Evolutionary conservation across 1,140 invertebrate genomes (phyloP).

Genomic region (Dinoponera quadriceps): DNA sequence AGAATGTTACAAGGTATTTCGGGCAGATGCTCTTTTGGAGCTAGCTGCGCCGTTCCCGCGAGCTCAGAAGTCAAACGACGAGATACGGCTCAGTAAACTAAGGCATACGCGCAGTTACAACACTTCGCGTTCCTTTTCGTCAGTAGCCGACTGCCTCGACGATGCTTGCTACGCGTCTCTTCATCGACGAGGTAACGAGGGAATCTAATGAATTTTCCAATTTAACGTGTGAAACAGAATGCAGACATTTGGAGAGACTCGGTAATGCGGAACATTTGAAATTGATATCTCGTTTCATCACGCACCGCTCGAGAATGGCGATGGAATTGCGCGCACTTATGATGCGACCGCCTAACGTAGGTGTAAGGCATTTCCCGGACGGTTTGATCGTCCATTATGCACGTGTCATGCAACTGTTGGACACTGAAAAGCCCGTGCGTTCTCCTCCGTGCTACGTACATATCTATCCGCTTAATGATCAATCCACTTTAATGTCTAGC

Average conservation of each 20-base stretch:
- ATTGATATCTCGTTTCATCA: background rate
- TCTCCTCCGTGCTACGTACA: background rate
- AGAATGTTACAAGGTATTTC: slow-evolving; percentile 55
- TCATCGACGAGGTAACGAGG: no score
- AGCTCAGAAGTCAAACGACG: slow-evolving; percentile 45
- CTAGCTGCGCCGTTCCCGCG: slow-evolving; percentile 12
- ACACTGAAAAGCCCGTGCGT: slow-evolving; percentile 25
- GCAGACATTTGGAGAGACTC: background rate
- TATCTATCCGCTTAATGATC: slow-evolving; percentile 19
- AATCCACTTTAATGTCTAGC: slow-evolving; percentile 40
- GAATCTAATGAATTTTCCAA: background rate
- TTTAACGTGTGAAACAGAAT: background rate
- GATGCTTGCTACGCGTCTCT: background rate
- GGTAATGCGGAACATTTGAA: background rate
- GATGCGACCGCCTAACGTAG: background rate
- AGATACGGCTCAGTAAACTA: background rate
- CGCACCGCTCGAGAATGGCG: no score
- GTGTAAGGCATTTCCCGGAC: slow-evolving; percentile 1
- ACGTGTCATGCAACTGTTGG: background rate
- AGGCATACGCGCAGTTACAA: background rate
- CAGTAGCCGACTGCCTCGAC: background rate
- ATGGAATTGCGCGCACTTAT: background rate
- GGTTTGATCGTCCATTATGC: background rate
- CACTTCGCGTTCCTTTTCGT: background rate
- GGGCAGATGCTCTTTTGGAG: slow-evolving; percentile 45